Evolutionary conservation across 2,797 vertebrate genomes (phyloP), one percentile per base, ranked within the genome.

Genomic region (Hippoglossus hippoglossus): DNA sequence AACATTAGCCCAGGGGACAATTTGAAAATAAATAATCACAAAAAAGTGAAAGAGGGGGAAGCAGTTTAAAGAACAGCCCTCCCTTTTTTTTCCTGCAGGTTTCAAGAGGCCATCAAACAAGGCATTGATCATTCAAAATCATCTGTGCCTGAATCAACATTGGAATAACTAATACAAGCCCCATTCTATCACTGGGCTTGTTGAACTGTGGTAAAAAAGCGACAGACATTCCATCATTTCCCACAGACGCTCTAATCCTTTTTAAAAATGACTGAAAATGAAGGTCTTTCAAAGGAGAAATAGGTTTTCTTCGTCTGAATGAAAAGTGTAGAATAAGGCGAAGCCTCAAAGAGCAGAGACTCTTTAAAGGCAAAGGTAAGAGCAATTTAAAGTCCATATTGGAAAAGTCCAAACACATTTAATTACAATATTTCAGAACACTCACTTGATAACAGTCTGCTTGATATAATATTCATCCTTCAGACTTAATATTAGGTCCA

Each of bases 1-100:
- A 96, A 96, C 96, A 96, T 97, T 97, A 97, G 96, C 97, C 96
- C 94, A 94, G 95, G 97, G 96, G 96, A 96, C 96, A 97, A 97
- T 97, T 96, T 96, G 95, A 94, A 97, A 98, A 98, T 98, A 98
- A 98, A 98, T 97, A 99, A 97, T 98, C 96, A 95, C 95, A 96
- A 94, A 96, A 96, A 94, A 25, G 18, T 51, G 55, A 60, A 31
- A 62, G 58, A 54, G 25, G 25, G 79, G 77, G 94, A 95, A 95
- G 92, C 94, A 94, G 94, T 96, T 97, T 95, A 95, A 95, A 96
- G 94, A 93, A 78, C 61, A 64, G 46, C 52, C 50, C n/a, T 71
- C 47, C 59, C 36, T 10, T 62, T 34, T 66, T 8, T 62, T 39
- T 66, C 31, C 53, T 75, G 69, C 51, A 70, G 67, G 82, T 87